Evolutionary conservation across 1,140 invertebrate genomes (phyloP).

Genomic region (Chlorops oryzae): DNA sequence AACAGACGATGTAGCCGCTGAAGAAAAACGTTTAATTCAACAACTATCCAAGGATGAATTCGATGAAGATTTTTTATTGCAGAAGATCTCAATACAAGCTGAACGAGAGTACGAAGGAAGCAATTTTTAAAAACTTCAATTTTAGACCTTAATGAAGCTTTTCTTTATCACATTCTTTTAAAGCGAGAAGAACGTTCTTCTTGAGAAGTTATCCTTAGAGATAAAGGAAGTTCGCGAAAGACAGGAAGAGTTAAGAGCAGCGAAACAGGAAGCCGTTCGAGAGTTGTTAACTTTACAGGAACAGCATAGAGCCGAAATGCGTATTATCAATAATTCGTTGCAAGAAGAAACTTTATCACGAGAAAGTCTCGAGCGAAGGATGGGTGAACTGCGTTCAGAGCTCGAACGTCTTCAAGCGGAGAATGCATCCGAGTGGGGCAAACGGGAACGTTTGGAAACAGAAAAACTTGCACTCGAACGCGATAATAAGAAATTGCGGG

Average conservation of each 20-base stretch:
- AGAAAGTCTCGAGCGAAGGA: conserved; percentile 64
- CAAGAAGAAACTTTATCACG: conserved; percentile 65
- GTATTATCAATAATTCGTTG: conserved; percentile 45
- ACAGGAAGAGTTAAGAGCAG: conserved; percentile 65
- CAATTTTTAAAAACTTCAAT: background rate
- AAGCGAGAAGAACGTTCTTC: conserved; percentile 66
- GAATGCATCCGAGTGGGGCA: conserved; percentile 89
- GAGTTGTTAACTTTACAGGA: conserved; percentile 64
- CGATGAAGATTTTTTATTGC: conserved; percentile 57
- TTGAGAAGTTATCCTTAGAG: conserved; percentile 65
- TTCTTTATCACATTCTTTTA: conserved; percentile 13
- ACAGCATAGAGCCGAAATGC: conserved; percentile 65
- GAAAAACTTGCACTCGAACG: conserved; percentile 81
- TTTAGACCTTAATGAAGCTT: background rate
- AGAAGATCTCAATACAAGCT: conserved; percentile 60
- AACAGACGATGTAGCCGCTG: conserved; percentile 36
- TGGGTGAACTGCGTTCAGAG: conserved; percentile 65
- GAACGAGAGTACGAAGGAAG: conserved; percentile 62
- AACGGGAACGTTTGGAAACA: conserved; percentile 80
- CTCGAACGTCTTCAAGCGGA: conserved; percentile 80
- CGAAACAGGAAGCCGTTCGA: conserved; percentile 61
- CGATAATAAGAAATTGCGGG: conserved; percentile 82
- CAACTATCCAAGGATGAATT: conserved; percentile 48
- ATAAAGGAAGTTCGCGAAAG: conserved; percentile 60
- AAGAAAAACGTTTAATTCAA: conserved; percentile 45